Evolutionary conservation across 2,113 vertebrate species (phyloP).

Genomic region (Noctilio leporinus): DNA sequence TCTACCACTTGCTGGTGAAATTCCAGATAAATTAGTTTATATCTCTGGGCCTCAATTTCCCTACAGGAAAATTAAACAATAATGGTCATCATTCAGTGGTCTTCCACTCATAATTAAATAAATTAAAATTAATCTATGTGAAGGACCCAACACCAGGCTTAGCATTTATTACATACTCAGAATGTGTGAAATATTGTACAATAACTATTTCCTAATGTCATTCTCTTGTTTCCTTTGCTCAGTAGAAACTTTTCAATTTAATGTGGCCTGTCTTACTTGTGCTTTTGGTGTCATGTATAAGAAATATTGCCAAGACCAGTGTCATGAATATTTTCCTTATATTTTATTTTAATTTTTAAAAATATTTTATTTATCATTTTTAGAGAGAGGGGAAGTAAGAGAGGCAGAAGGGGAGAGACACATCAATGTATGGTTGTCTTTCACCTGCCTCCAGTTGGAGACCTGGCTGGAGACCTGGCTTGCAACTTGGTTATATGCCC

Average conservation of each 20-base stretch:
- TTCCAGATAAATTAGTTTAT: neutral
- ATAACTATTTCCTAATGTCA: neutral
- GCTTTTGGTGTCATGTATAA: neutral
- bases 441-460: too few species aligned
- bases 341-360: neutral
- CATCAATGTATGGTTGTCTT: too few species aligned
- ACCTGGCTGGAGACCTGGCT: too few species aligned
- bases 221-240: neutral
- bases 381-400: too few species aligned
- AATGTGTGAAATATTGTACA: neutral
- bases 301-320: neutral
- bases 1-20: neutral
- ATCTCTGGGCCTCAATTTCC: neutral
- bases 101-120: neutral
- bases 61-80: neutral
- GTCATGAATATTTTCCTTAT: neutral
- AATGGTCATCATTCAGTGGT: neutral
- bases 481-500: too few species aligned
- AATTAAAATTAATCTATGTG: neutral
- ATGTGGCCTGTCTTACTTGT: neutral
- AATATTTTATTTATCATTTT: too few species aligned
- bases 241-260: neutral
- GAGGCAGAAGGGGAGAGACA: too few species aligned
- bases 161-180: neutral
- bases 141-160: neutral